A percentile compares a stretch with the other conserved stretches of the same genome.
These are phyloP conservation scores for Cetoscarus ocellatus DNA, from an alignment of 2,797 vertebrate species.

Conservation along the genomic window DNA sequence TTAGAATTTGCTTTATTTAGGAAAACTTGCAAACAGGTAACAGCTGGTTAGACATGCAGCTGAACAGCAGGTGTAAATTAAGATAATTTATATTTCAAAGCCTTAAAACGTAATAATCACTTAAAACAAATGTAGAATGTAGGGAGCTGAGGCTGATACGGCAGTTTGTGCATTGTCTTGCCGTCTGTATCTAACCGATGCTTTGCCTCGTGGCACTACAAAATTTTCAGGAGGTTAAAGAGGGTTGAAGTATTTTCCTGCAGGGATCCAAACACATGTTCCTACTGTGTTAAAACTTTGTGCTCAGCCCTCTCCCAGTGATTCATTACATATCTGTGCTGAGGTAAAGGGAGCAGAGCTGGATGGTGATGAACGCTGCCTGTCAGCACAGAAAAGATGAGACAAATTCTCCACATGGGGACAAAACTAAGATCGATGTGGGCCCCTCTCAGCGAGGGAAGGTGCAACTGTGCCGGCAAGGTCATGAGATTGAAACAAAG, in stretches of 20 bases:
- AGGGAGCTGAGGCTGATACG: too few species aligned
- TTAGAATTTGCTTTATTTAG: too few species aligned
- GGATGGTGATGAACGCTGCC: slow-evolving; percentile 59
- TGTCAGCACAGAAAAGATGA: slow-evolving; percentile 72
- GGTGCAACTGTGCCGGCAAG: slow-evolving; percentile 59
- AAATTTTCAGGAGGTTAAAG: slow-evolving; percentile 26
- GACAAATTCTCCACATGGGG: slow-evolving; percentile 62
- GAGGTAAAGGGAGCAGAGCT: slow-evolving; percentile 27
- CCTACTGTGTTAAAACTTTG: slow-evolving; percentile 18
- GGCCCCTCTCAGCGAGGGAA: slow-evolving; percentile 42
- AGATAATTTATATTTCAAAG: too few species aligned
- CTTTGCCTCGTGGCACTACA: slow-evolving; percentile 28
- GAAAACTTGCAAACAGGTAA: too few species aligned
- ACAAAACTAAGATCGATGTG: slow-evolving; percentile 71
- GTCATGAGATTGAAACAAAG: slow-evolving; percentile 60
- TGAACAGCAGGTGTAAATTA: too few species aligned
- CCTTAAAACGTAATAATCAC: too few species aligned
- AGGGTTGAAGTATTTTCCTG: background rate
- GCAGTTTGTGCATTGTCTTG: background rate
- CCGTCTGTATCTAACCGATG: background rate
- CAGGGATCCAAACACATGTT: slow-evolving; percentile 25
- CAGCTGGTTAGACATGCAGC: too few species aligned
- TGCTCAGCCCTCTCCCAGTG: slow-evolving; percentile 14
- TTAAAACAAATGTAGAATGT: too few species aligned
- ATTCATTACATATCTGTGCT: slow-evolving; percentile 29